Evolutionary conservation across 2,888 invertebrate genomes (phyloP).

Genomic region (Cyclophora punctaria): DNA sequence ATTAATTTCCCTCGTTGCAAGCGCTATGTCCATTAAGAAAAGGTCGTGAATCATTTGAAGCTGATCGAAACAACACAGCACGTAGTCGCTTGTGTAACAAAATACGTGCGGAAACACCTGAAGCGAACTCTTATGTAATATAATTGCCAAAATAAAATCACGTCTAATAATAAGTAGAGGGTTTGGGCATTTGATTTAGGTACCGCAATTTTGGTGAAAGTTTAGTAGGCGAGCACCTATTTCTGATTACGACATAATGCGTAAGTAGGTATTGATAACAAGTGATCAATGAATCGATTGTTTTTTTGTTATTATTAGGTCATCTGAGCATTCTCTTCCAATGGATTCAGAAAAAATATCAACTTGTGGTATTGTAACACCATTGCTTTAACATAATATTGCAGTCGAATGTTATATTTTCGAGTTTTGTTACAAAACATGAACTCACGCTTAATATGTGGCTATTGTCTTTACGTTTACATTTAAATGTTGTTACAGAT

Average conservation of each 20-base stretch:
- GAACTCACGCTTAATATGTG: too few relatives aligned
- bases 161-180: conserved; percentile 31
- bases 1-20: too few relatives aligned
- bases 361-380: too few relatives aligned
- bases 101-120: conserved; percentile 57
- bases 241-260: conserved; percentile 23
- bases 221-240: conserved; percentile 26
- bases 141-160: conserved; percentile 66
- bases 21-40: conserved; percentile 15
- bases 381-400: too few relatives aligned
- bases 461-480: too few relatives aligned
- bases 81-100: conserved; percentile 64
- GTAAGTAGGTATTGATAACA: conserved; percentile 12
- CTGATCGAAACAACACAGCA: conserved; percentile 44
- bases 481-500: too few relatives aligned
- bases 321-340: background rate
- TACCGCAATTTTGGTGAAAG: conserved; percentile 60
- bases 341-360: too few relatives aligned
- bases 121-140: conserved; percentile 52
- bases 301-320: too few relatives aligned
- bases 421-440: too few relatives aligned
- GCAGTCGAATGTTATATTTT: too few relatives aligned
- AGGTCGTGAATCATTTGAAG: conserved; percentile 44
- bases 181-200: conserved; percentile 29
- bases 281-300: too few relatives aligned